Percentiles rank a stretch among this genome's conserved stretches.
These are phyloP conservation scores for Coptotermes formosanus DNA, from an alignment of 1,140 invertebrate genomes.

Conservation along the genomic window DNA sequence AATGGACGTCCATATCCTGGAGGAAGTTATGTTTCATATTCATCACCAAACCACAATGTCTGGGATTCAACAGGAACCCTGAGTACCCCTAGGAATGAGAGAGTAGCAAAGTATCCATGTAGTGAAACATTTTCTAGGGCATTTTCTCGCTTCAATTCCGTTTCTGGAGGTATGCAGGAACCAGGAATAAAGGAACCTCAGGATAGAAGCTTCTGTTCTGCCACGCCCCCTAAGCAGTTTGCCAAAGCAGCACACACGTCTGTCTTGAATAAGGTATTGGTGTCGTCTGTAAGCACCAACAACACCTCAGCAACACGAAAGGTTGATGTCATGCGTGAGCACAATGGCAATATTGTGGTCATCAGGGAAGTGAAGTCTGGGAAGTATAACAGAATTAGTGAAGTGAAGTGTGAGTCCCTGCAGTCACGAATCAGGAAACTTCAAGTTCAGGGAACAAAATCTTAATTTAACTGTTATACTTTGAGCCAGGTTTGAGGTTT, in stretches of 20 bases:
- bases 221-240: neutral
- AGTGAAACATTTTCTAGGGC: neutral
- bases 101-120: neutral
- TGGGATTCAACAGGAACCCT: constrained; percentile 53
- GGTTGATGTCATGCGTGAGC: constrained; percentile 35
- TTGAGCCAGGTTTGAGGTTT: too few species aligned
- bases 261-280: constrained; percentile 34
- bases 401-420: constrained; percentile 56
- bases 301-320: neutral
- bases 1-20: constrained; percentile 17
- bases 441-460: constrained; percentile 45
- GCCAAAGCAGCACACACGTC: constrained; percentile 25
- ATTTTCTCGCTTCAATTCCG: neutral
- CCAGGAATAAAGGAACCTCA: neutral
- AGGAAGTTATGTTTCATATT: constrained; percentile 41
- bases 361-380: constrained; percentile 55
- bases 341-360: constrained; percentile 51
- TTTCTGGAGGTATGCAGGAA: neutral
- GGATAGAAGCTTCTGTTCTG: neutral
- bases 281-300: constrained; percentile 1
- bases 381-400: constrained; percentile 53
- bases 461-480: neutral
- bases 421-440: constrained; percentile 54
- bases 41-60: constrained; percentile 39
- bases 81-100: constrained; percentile 43